A percentile compares a stretch with the other conserved stretches of the same genome.
Evolutionary conservation across 1,140 invertebrate species (phyloP).

Genomic region (Heliothis virescens): DNA sequence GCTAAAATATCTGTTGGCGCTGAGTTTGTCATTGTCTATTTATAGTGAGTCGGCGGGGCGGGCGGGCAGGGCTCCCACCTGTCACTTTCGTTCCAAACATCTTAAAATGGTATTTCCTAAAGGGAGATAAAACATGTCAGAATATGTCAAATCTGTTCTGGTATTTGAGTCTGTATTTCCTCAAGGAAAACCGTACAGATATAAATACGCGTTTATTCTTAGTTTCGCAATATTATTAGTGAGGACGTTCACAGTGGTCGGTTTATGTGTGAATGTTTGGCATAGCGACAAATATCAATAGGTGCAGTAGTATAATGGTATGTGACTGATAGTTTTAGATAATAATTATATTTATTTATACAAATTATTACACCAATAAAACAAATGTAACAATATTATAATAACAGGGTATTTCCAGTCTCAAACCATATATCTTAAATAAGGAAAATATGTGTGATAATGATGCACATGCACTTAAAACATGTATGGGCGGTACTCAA

Average conservation of each 20-base stretch:
- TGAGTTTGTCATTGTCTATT: constrained; percentile 42
- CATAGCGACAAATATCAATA: not conserved
- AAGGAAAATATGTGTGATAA: not conserved
- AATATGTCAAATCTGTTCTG: not conserved
- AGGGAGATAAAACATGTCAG: constrained; percentile 3
- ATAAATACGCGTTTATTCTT: constrained; percentile 2
- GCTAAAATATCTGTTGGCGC: constrained; percentile 42
- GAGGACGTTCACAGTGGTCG: not conserved
- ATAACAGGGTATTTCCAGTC: not conserved
- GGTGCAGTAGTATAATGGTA: not conserved
- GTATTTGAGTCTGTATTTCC: not conserved
- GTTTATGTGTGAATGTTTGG: not conserved
- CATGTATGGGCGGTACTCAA: not conserved
- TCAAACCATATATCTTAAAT: not conserved
- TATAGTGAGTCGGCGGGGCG: constrained; percentile 2
- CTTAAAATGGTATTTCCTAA: constrained; percentile 8
- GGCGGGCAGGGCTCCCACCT: constrained; percentile 30
- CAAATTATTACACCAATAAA: too few relatives aligned
- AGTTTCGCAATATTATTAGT: not conserved
- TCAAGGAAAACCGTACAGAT: not conserved
- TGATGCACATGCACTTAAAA: not conserved
- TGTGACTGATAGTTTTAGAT: not conserved
- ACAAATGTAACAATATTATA: too few relatives aligned
- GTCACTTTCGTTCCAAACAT: constrained; percentile 28
- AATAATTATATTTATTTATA: not conserved